Base-by-base conservation (phyloP, 2,888 invertebrate species). In the Drosophila pseudotalamancana region DNA sequence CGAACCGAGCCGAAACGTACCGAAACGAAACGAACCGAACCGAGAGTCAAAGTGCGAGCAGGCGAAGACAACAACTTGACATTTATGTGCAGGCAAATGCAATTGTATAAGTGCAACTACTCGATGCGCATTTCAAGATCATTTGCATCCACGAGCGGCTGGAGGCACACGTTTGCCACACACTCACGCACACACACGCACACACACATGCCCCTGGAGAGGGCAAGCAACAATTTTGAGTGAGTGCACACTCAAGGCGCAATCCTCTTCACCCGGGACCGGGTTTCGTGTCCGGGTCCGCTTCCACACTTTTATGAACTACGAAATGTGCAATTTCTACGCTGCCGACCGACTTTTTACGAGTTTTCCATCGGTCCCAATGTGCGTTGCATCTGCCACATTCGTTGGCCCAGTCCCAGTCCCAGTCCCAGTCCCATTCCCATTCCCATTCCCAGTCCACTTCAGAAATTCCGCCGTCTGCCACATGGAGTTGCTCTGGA, bases 11-110 rank as follows among this genome's bases (percentile, higher is more conserved):
- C 40, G 29, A 19, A 8, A 4, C 39, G 39, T 12, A 39, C 11
- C 25, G 27, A 29, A 3, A 1, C 25, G n/a, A 37, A n/a, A 4
- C 39, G 39, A 21, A 39, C 11, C 25, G 27, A 29, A 3, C 1
- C 25, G n/a, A 37, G 21, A 69, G 63, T 69, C 75, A 69, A 23
- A 72, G 50, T 69, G 74, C 75, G 66, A 75, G 61, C 60, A 73
- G 87, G 79, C 83, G 87, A 70, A 70, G 87, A 87, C 76, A 85
- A 78, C 67, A 72, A 62, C 87, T 85, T 82, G 79, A 87, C 87
- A 81, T 84, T 85, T 64, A 87, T 82, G 86, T 85, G 71, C 73
- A 65, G 77, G 83, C 76, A 69, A 80, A 68, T 70, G 67, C 66
- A 71, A 43, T 73, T 79, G 53, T 53, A 35, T 68, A 62, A 70